Evolutionary conservation across 1,140 invertebrate genomes (phyloP), one percentile per base, ranked within the genome.

Genomic region (Teleogryllus occipitalis): DNA sequence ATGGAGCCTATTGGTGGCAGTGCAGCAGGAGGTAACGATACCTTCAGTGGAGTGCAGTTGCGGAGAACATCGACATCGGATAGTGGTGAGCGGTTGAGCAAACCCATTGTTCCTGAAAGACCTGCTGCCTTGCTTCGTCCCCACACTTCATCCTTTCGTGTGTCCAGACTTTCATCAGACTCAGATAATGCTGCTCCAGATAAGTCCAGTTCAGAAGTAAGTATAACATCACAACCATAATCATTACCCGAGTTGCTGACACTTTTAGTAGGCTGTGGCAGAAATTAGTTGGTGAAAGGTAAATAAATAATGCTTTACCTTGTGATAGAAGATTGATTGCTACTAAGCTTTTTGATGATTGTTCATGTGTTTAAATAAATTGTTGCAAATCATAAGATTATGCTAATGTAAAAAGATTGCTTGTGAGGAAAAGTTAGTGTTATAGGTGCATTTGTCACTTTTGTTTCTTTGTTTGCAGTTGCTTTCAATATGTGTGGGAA

Each of bases 51-150:
- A 5, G 78, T 79, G 72, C n/a, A 47, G 12, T 47, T 79, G 18
- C 74, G 78, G 74, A 47, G 78, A 46, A 49, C 78, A 48, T 75
- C 73, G 22, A 49, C 10, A 8, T 74, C 54, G 7, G 78, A 79
- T 5, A 21, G 47, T 54, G 76, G 46, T 47, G 76, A 77, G 0
- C 76, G 76, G 18, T 77, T 48, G 21, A 77, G 48, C 22, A 79
- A 79, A 22, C 78, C 78, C 15, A 65, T 72, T 21, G 78, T 79
- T 27, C 78, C 78, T 39, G 78, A 79, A 75, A 48, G 78, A 75
- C 78, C 78, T 8, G 78, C 78, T 14, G 73, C 74, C 46, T 72
- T 79, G 2, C 78, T 79, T 74, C 78, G 78, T 12, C 78, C 78
- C 22, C 78, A 79, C 22, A 18, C 54, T 65, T 73, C 12, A n/a